Evolutionary conservation across 1,140 invertebrate species (phyloP), one percentile per base, ranked within the genome.

Genomic region (Lycorma delicatula): DNA sequence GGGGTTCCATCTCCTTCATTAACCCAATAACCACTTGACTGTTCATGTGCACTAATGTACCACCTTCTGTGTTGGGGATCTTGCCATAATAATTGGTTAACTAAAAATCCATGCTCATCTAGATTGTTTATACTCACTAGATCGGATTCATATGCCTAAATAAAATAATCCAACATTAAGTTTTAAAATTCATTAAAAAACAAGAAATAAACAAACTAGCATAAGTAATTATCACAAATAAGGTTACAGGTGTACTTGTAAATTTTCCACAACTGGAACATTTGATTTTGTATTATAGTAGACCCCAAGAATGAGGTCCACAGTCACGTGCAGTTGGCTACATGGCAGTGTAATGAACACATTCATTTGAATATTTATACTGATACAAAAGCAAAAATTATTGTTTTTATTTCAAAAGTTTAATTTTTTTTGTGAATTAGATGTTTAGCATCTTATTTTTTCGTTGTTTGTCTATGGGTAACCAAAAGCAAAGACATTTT

Each of bases 1-100:
- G 85, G 83, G 9, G 82, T 79, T 22, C 81, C 82, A 74, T 94
- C 91, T n/a, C 71, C 79, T 63, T 91, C 87, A 72, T 94, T 95
- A 0, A 83, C 71, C 89, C 91, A 95, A 58, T 81, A 82, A 44
- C 84, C 85, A 3, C 82, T 81, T 1, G 80, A 79, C 47, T 82
- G 79, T 67, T 89, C 85, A 41, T 80, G 80, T 1, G 83, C 82
- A 20, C 88, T 86, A 23, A 87, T 85, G 62, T 91, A 93, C 88
- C 91, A 96, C n/a, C 81, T 78, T 48, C 86, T 77, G 69, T 90
- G 87, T 59, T 91, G 86, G 22, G 89, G 90, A 75, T 95, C 91
- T 62, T 87, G 78, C 65, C 80, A 75, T 63, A 85, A 80, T 5
- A 97, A 72, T 64, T 89, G 82, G 59, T 86, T 78, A 1, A 91